These are phyloP conservation scores for Brachypodius melanocephalos DNA, from an alignment of 2,113 vertebrate genomes.

Conservation along the genomic window DNA sequence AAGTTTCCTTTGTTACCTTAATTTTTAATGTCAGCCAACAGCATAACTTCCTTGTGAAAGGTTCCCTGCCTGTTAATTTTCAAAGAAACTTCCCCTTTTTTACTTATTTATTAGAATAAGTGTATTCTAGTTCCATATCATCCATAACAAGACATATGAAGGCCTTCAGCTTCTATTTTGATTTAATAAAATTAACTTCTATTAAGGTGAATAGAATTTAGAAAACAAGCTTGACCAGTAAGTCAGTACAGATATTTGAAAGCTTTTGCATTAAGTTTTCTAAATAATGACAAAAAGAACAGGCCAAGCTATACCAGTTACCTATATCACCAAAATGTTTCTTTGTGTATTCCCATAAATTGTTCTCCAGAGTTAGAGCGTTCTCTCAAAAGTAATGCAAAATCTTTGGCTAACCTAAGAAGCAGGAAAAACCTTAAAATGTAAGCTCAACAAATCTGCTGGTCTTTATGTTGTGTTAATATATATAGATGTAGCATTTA, in stretches of 20 bases:
- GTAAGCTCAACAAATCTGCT: background rate
- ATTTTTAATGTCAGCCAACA: background rate
- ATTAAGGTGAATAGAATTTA: background rate
- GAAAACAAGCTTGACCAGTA: background rate
- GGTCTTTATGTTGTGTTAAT: background rate
- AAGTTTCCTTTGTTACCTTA: background rate
- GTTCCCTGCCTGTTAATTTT: background rate
- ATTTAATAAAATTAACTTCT: background rate
- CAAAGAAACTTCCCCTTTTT: background rate
- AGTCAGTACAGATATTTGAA: background rate
- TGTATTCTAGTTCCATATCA: background rate
- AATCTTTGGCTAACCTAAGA: background rate
- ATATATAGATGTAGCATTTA: background rate
- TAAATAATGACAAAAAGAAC: background rate
- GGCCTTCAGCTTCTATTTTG: background rate
- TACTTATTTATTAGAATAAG: background rate
- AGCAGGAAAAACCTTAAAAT: background rate
- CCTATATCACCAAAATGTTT: background rate
- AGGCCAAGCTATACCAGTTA: background rate
- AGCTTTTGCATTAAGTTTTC: background rate
- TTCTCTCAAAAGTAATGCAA: background rate
- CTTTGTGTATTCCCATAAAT: background rate
- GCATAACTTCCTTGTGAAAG: background rate
- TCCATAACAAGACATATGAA: background rate
- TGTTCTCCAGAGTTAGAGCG: background rate